Evolutionary conservation across 2,797 vertebrate genomes (phyloP).

Genomic region (Tinamus major): DNA sequence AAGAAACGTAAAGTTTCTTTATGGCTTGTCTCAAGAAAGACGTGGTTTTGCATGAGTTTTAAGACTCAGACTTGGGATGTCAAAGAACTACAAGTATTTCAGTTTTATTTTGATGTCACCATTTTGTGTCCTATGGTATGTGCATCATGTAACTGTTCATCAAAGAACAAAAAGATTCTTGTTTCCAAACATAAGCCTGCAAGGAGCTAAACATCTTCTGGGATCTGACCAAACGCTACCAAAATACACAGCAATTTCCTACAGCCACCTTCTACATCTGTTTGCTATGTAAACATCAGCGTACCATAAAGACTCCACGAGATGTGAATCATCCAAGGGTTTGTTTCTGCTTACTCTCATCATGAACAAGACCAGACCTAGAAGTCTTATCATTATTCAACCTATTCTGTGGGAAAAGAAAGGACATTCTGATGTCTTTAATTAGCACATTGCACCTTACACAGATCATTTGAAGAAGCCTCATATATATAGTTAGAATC

Average conservation of each 20-base stretch:
- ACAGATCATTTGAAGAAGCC: neutral
- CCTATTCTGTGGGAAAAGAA: neutral
- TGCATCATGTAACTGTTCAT: neutral
- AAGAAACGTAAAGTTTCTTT: neutral
- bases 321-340: neutral
- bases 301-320: neutral
- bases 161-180: neutral
- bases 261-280: neutral
- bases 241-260: neutral
- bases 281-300: neutral
- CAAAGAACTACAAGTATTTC: neutral
- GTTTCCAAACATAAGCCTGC: neutral
- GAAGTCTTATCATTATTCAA: neutral
- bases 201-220: neutral
- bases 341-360: neutral
- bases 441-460: accelerated
- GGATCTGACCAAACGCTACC: neutral
- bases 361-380: neutral
- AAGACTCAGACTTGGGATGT: too few species aligned
- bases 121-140: accelerated
- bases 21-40: neutral
- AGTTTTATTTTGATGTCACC: neutral
- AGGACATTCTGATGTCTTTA: neutral
- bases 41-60: accelerated
- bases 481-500: neutral